Conservation (phyloP, 2,797 vertebrate species). For the Hozukius guyotensis region DNA sequence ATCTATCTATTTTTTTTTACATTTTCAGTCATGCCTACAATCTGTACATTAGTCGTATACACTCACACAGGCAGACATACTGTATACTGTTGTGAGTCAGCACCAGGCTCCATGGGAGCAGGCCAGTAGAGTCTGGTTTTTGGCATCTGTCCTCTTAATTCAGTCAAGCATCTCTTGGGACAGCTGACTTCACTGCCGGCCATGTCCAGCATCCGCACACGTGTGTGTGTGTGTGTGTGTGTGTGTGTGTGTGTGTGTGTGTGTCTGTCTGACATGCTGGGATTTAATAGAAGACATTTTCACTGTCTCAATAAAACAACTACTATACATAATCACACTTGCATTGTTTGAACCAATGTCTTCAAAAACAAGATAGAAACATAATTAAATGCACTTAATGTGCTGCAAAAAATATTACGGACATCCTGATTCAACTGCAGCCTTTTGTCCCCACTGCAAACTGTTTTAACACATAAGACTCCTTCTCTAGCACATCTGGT, state of each 20-base stretch:
- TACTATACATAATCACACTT: no score
- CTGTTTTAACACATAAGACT: neutral
- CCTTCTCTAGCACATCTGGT: neutral
- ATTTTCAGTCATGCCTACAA: neutral
- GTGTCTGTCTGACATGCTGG: no score
- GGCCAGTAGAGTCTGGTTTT: slow-evolving; percentile 54
- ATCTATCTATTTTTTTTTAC: neutral
- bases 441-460: neutral
- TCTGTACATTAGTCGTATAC: slow-evolving; percentile 5
- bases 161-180: slow-evolving; percentile 65
- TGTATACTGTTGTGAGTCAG: slow-evolving; percentile 51
- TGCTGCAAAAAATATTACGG: neutral
- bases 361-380: neutral
- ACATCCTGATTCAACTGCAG: neutral
- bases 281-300: neutral
- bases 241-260: neutral
- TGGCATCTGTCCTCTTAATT: slow-evolving; percentile 65
- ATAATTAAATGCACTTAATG: neutral
- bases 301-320: neutral
- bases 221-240: slow-evolving; percentile 1
- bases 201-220: slow-evolving; percentile 30
- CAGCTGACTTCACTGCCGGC: slow-evolving; percentile 46
- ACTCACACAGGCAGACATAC: slow-evolving; percentile 18
- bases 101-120: slow-evolving; percentile 45
- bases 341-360: neutral